These are phyloP conservation scores for Megalonaias nervosa DNA, from an alignment of 1,140 invertebrate genomes.

Conservation along the genomic window DNA sequence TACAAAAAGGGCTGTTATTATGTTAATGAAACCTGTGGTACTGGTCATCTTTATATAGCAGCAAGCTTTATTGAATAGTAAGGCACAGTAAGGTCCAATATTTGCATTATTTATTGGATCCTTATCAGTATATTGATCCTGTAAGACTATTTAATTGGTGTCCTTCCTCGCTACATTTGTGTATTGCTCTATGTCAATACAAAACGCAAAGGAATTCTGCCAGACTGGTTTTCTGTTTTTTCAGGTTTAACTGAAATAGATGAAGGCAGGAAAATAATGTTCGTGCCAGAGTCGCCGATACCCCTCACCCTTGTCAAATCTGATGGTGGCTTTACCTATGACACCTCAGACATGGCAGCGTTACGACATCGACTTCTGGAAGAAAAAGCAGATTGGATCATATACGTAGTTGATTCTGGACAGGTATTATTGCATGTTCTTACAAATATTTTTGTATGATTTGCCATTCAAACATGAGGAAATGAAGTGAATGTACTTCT, in stretches of 20 bases:
- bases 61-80: too few relatives aligned
- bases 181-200: too few relatives aligned
- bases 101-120: too few relatives aligned
- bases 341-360: conserved; percentile 97
- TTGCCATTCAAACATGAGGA: not conserved
- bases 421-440: conserved; percentile 75
- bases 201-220: too few relatives aligned
- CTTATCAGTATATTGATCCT: too few relatives aligned
- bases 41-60: too few relatives aligned
- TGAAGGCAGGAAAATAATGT: conserved; percentile 96
- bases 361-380: conserved; percentile 90
- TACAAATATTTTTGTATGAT: not conserved
- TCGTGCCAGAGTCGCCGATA: conserved; percentile 76
- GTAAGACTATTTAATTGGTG: too few relatives aligned
- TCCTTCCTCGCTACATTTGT: too few relatives aligned
- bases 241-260: conserved; percentile 83
- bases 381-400: conserved; percentile 91
- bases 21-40: too few relatives aligned
- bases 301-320: conserved; percentile 98
- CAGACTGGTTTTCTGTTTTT: not conserved
- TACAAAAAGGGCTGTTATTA: too few relatives aligned
- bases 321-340: conserved; percentile 99
- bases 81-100: too few relatives aligned
- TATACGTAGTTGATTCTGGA: conserved; percentile 97
- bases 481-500: not conserved